Base-by-base conservation (phyloP, 2,888 invertebrate genomes). In the Temnothorax ravouxi region DNA sequence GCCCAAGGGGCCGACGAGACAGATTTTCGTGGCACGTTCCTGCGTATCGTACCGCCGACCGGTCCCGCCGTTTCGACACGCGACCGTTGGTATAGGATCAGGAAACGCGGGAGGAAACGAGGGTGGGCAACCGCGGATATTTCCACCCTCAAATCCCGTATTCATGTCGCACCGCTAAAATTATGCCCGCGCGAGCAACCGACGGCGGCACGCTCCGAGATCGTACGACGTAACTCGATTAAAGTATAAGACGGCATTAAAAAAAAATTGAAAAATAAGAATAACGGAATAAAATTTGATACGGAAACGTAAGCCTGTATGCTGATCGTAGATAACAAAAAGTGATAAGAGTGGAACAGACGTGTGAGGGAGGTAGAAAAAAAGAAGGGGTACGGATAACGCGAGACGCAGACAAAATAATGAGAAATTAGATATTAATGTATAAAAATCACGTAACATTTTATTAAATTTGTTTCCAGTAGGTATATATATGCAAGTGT, bases 371-470 rank as follows among this genome's bases (percentile, higher is more conserved):
- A 89, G 74, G 72, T 61, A 84, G 69, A 79, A 85, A 69, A 61
- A 71, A 34, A 64, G 38, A 50, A 61, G 44, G 69, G 72, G 64
- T 56, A 13, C 44, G 83, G 75, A 72, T 75, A 62, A 54, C 71
- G 47, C 84, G 85, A 88, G 62, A 84, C 71, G 69, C 59, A 86
- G 64, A 86, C 77, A 54, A 85, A 84, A 88, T 47, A 85, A 86
- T 86, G 72, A 90, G 66, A 92, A 92, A 91, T 89, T 91, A 90
- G 91, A 66, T 92, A 88, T 85, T 89, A 85, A 87, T 90, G 86
- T 93, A 91, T 92, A 91, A 93, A 93, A 93, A 93, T 93, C 92
- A 92, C 91, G 91, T 93, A 93, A 93, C 92, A 92, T 93, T 93
- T 93, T 93, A 93, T 93, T 93, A 91, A 91, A 90, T 89, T 90